Percentiles rank a stretch among this genome's conserved stretches.
phyloP scores from a whole-genome alignment of 2,113 vertebrate genomes.

The Cyanocitta stelleri region DNA sequence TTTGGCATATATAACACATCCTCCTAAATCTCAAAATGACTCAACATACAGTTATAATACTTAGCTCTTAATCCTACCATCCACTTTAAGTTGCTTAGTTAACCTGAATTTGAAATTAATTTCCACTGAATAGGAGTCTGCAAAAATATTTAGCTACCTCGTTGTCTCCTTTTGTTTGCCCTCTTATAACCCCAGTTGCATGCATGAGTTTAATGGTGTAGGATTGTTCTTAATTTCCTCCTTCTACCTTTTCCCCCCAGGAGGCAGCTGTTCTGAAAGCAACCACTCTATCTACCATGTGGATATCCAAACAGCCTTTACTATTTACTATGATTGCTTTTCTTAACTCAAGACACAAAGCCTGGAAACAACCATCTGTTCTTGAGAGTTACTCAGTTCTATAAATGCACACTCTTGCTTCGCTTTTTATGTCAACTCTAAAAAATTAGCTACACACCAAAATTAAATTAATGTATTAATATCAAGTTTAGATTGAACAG shows the following conservation, averaged over 20 bases:
- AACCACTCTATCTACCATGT: constrained; percentile 53
- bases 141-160: constrained; percentile 48
- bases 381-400: constrained; percentile 10
- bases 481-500: neutral
- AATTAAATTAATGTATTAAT: neutral
- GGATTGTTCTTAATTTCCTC: constrained; percentile 73
- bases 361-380: constrained; percentile 61
- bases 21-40: neutral
- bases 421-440: constrained; percentile 22
- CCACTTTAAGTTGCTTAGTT: neutral
- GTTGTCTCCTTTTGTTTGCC: constrained; percentile 44
- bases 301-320: constrained; percentile 60
- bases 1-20: neutral
- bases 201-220: constrained; percentile 47
- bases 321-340: constrained; percentile 60
- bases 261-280: constrained; percentile 65
- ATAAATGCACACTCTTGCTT: neutral
- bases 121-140: constrained; percentile 1
- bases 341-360: constrained; percentile 60
- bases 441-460: neutral
- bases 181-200: constrained; percentile 25
- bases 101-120: constrained; percentile 11
- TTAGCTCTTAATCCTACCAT: neutral
- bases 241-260: constrained; percentile 54
- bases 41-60: neutral